Conservation (phyloP, 2,797 vertebrate genomes). For the Danio aesculapii region DNA sequence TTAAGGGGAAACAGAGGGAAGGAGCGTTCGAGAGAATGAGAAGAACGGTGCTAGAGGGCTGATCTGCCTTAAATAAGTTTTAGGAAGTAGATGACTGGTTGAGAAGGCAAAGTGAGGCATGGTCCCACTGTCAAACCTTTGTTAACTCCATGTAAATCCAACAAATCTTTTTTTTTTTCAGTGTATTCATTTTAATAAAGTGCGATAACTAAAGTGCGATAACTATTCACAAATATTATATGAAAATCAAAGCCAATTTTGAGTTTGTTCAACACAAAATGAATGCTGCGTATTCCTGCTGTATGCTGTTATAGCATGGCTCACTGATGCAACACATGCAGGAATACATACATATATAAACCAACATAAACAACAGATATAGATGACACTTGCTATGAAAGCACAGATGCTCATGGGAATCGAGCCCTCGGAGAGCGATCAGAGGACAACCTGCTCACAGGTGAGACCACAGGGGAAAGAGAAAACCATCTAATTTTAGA, state of each 20-base stretch:
- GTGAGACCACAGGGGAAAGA: constrained; percentile 7
- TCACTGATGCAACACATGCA: background rate
- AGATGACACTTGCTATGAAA: background rate
- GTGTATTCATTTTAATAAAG: no score
- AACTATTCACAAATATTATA: no score
- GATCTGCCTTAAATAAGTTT: no score
- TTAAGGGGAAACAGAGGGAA: no score
- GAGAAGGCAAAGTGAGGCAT: no score
- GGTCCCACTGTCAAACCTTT: no score
- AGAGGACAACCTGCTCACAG: constrained; percentile 29
- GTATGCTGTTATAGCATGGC: background rate
- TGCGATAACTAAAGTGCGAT: no score
- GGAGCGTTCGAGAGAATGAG: no score
- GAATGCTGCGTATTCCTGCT: background rate
- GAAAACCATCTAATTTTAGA: constrained; percentile 22
- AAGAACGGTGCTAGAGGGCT: no score
- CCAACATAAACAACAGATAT: constrained; percentile 4
- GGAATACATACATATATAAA: background rate
- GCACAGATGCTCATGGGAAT: background rate
- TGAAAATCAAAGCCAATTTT: background rate
- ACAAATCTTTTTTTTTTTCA: no score
- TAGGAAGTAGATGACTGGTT: no score
- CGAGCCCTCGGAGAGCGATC: background rate
- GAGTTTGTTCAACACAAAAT: background rate
- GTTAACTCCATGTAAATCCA: no score